Evolutionary conservation across 2,888 invertebrate genomes (phyloP).

Genomic region (Ectropis crepuscularia): DNA sequence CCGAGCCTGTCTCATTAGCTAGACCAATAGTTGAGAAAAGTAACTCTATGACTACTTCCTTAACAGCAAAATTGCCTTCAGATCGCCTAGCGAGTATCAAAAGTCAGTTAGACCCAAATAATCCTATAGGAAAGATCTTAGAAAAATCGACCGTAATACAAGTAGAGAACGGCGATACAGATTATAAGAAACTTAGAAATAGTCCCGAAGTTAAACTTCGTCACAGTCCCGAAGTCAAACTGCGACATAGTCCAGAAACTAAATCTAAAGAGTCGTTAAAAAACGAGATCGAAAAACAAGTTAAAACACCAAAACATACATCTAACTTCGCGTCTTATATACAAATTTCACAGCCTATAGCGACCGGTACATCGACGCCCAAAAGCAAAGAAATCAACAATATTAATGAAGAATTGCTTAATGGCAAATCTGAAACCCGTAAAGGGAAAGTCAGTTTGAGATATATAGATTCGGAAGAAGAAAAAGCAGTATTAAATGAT

Average conservation of each 20-base stretch:
- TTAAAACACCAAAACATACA: slow-evolving; percentile 79
- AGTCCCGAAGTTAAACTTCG: slow-evolving; percentile 51
- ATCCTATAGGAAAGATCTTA: slow-evolving; percentile 80
- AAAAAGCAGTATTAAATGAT: slow-evolving; percentile 64
- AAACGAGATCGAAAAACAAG: slow-evolving; percentile 76
- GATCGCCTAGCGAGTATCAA: slow-evolving; percentile 77
- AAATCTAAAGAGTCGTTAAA: slow-evolving; percentile 60
- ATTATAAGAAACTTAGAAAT: slow-evolving; percentile 44
- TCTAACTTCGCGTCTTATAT: slow-evolving; percentile 87
- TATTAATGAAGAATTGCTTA: slow-evolving; percentile 52
- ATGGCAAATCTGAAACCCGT: slow-evolving; percentile 51
- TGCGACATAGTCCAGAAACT: slow-evolving; percentile 36
- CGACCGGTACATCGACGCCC: slow-evolving; percentile 70
- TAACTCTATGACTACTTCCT: slow-evolving; percentile 67
- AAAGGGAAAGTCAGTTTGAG: slow-evolving; percentile 63
- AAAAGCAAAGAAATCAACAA: slow-evolving; percentile 60
- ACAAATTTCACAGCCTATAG: slow-evolving; percentile 80
- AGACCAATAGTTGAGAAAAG: slow-evolving; percentile 66
- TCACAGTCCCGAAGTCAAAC: slow-evolving; percentile 51
- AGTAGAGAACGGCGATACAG: slow-evolving; percentile 74
- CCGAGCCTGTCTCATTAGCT: slow-evolving; percentile 72
- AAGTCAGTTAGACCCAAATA: slow-evolving; percentile 80
- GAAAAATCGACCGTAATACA: slow-evolving; percentile 81
- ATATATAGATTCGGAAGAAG: slow-evolving; percentile 72
- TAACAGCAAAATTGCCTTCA: slow-evolving; percentile 69